phyloP scores from a whole-genome alignment of 2,113 vertebrate genomes.

The cattle (Bos taurus) region ARS-UCD2.0 NC_037333.1:42622001-42622500 shows the following conservation, averaged over 20 bases:
- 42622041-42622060: conserved; percentile 6
- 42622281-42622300: not conserved
- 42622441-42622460: not conserved
- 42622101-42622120: not conserved
- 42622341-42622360: not conserved
- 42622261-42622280: not conserved
- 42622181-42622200: not conserved
- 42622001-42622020: conserved; percentile 54
- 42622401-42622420: not conserved
- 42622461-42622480: not conserved
- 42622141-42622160: not conserved
- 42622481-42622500: not conserved
- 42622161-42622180: not conserved
- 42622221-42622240: not conserved
- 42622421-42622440: not conserved
- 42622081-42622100: not conserved
- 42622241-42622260: not conserved
- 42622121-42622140: not conserved
- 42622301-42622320: not conserved
- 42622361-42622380: not conserved
- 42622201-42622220: not conserved
- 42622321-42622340: not conserved
- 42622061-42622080: conserved; percentile 36
- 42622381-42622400: not conserved
- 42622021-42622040: conserved; percentile 61